Evolutionary conservation across 2,113 vertebrate genomes (phyloP).

Genomic region (Nesoenas mayeri): DNA sequence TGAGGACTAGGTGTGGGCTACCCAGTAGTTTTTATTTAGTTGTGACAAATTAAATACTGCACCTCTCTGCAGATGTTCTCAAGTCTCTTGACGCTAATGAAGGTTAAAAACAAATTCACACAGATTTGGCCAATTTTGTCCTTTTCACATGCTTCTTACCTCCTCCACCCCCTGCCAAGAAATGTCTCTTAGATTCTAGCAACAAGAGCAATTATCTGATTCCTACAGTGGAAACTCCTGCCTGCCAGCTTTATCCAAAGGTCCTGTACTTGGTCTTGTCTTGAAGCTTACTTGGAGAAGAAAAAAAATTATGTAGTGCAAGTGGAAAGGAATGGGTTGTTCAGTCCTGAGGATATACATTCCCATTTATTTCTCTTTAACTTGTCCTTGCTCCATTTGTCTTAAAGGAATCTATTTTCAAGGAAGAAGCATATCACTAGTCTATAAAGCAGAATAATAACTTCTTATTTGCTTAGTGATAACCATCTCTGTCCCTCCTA

Average conservation of each 20-base stretch:
- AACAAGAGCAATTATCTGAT: not conserved
- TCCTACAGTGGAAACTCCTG: not conserved
- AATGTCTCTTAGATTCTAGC: not conserved
- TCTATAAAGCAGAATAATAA: not conserved
- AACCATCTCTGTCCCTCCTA: not conserved
- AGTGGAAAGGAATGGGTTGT: not conserved
- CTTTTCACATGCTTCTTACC: not conserved
- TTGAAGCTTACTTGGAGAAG: not conserved
- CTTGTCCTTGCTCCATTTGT: not conserved
- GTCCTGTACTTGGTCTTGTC: not conserved
- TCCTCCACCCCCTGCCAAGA: fast-evolving
- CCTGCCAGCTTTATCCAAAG: not conserved
- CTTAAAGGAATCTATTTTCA: not conserved
- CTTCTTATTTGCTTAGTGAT: not conserved
- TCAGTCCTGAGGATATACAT: not conserved
- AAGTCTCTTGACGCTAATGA: not conserved
- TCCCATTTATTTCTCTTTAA: not conserved
- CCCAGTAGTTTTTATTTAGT: not conserved
- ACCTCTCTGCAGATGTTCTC: not conserved
- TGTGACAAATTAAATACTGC: not conserved
- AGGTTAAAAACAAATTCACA: not conserved
- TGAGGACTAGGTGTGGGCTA: not conserved
- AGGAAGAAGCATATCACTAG: not conserved
- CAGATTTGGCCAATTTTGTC: not conserved
- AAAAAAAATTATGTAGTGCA: not conserved